Conservation (phyloP, 2,888 invertebrate species). For the Pammene aurita region DNA sequence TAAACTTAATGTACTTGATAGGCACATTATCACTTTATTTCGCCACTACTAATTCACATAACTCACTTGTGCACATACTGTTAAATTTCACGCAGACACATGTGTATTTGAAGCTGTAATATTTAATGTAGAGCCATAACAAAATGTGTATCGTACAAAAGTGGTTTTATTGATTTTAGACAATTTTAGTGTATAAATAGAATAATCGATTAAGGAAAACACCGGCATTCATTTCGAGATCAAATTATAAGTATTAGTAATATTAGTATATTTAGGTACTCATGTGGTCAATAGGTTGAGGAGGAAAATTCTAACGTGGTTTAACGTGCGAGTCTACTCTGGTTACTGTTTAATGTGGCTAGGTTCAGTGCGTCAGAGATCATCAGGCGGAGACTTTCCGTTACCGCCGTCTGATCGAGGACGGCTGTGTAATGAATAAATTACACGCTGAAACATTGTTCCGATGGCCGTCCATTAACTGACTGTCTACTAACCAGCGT, state of each 20-base stretch:
- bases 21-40: slow-evolving; percentile 34
- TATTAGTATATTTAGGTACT: background rate
- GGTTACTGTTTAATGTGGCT: slow-evolving; percentile 37
- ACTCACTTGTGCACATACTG: slow-evolving; percentile 17
- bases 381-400: slow-evolving; percentile 77
- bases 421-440: slow-evolving; percentile 82
- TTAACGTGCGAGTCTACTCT: slow-evolving; percentile 33
- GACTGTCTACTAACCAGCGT: slow-evolving; percentile 61
- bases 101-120: background rate
- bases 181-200: slow-evolving; percentile 1
- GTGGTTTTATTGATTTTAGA: slow-evolving; percentile 3
- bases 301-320: slow-evolving; percentile 23
- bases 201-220: background rate
- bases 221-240: background rate
- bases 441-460: slow-evolving; percentile 83
- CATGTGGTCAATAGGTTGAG: background rate
- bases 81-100: background rate
- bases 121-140: background rate
- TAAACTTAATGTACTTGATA: slow-evolving; percentile 28
- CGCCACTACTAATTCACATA: slow-evolving; percentile 18
- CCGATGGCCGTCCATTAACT: slow-evolving; percentile 76
- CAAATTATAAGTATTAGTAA: background rate
- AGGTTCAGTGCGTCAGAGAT: slow-evolving; percentile 57
- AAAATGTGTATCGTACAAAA: background rate
- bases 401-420: slow-evolving; percentile 74